Evolutionary conservation across 2,113 vertebrate genomes (phyloP).

Genomic region (Myxocyprinus asiaticus): DNA sequence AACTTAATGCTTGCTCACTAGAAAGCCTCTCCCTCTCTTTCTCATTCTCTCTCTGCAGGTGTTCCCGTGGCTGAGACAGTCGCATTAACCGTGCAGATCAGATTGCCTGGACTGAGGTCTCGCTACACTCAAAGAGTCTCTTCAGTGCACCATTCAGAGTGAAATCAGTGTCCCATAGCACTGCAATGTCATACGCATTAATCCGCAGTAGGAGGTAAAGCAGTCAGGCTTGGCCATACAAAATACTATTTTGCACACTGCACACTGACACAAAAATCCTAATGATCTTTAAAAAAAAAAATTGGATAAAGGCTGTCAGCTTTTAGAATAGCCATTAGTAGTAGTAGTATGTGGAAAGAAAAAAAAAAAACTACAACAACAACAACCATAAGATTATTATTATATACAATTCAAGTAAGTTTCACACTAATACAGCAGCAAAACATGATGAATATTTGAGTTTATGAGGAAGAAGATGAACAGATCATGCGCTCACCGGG

Average conservation of each 20-base stretch:
- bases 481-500: slow-evolving; percentile 71
- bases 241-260: too few relatives aligned
- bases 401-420: too few relatives aligned
- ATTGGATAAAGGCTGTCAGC: too few relatives aligned
- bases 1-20: slow-evolving; percentile 41
- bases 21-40: slow-evolving; percentile 4
- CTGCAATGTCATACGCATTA: neutral
- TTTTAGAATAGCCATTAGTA: too few relatives aligned
- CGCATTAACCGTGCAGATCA: slow-evolving; percentile 34
- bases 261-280: too few relatives aligned
- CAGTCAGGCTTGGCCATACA: too few relatives aligned
- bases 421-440: too few relatives aligned
- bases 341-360: too few relatives aligned
- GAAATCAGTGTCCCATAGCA: neutral
- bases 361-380: too few relatives aligned
- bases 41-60: slow-evolving; percentile 23
- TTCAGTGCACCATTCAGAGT: slow-evolving; percentile 7
- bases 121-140: neutral
- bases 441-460: neutral
- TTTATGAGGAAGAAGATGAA: neutral
- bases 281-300: too few relatives aligned
- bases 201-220: slow-evolving; percentile 9
- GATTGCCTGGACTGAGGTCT: slow-evolving; percentile 26
- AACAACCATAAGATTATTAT: neutral
- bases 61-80: slow-evolving; percentile 27